phyloP scores from a whole-genome alignment of 2,113 vertebrate genomes.

The Oxygymnocypris stewartii region DNA sequence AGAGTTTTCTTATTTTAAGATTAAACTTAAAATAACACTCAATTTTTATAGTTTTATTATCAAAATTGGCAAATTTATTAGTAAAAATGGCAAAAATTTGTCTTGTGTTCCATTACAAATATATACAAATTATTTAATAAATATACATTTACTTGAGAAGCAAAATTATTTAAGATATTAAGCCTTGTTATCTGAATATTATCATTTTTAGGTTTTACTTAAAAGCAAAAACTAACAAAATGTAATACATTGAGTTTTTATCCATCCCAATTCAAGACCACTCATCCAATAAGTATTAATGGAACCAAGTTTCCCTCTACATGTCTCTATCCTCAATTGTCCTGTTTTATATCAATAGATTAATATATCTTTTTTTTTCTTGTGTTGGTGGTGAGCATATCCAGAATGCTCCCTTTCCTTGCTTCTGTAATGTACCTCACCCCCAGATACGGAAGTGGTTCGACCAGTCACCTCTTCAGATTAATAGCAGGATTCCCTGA shows the following conservation, averaged over 20 bases:
- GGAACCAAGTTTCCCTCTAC: neutral
- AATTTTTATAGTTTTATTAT: neutral
- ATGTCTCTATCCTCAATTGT: neutral
- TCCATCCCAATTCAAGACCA: neutral
- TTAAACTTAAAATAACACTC: neutral
- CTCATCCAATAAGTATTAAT: neutral
- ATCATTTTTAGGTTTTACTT: no score
- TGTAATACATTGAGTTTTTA: no score
- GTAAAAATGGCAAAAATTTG: neutral
- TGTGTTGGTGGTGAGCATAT: conserved; percentile 8
- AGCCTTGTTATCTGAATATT: no score
- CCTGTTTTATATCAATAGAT: neutral
- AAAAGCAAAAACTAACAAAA: neutral
- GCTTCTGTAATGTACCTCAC: conserved; percentile 38
- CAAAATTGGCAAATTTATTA: neutral
- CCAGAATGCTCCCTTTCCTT: conserved; percentile 4
- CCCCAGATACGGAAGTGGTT: conserved; percentile 46
- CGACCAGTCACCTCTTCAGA: conserved; percentile 39
- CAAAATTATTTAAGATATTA: neutral
- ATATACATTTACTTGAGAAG: neutral
- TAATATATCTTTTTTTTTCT: neutral
- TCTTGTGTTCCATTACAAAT: no score
- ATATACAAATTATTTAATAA: neutral
- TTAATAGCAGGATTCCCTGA: conserved; percentile 46
- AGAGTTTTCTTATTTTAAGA: neutral